Evolutionary conservation across 1,140 invertebrate species (phyloP).

Genomic region (Drosophila tristis): DNA sequence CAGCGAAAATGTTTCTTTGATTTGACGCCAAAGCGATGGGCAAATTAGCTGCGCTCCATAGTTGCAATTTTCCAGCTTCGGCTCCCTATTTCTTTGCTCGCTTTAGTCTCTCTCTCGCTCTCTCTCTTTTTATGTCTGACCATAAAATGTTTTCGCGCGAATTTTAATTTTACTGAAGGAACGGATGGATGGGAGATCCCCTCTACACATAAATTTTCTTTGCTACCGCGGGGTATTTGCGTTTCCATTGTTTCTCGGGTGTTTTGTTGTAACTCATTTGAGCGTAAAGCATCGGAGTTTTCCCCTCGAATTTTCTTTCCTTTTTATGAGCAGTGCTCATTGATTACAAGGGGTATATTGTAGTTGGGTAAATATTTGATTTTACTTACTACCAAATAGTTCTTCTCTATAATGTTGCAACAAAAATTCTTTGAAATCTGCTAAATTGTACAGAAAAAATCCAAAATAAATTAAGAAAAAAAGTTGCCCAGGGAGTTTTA

Average conservation of each 20-base stretch:
- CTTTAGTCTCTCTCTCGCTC: constrained; percentile 3
- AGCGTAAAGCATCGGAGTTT: constrained; percentile 62
- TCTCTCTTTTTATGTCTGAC: constrained; percentile 66
- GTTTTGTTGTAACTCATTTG: constrained; percentile 74
- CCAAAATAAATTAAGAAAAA: too few relatives aligned
- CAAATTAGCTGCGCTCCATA: constrained; percentile 70
- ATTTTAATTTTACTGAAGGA: constrained; percentile 66
- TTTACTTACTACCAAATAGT: too few relatives aligned
- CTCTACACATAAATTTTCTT: constrained; percentile 40
- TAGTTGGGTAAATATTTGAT: too few relatives aligned
- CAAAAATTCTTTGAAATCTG: too few relatives aligned
- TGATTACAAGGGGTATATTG: too few relatives aligned
- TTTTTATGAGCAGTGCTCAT: constrained; percentile 3
- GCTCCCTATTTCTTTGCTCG: constrained; percentile 7
- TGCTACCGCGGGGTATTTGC: constrained; percentile 33
- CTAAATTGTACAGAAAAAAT: too few relatives aligned
- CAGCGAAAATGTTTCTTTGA: constrained; percentile 74
- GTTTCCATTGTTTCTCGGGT: constrained; percentile 63
- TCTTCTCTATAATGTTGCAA: too few relatives aligned
- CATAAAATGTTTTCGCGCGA: constrained; percentile 75
- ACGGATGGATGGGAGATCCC: neutral
- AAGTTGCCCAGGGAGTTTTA: too few relatives aligned
- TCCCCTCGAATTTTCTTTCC: constrained; percentile 8
- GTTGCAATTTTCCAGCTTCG: constrained; percentile 37
- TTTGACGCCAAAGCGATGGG: constrained; percentile 61